phyloP scores from a whole-genome alignment of 1,140 invertebrate genomes.

The Ceratina calcarata region DNA sequence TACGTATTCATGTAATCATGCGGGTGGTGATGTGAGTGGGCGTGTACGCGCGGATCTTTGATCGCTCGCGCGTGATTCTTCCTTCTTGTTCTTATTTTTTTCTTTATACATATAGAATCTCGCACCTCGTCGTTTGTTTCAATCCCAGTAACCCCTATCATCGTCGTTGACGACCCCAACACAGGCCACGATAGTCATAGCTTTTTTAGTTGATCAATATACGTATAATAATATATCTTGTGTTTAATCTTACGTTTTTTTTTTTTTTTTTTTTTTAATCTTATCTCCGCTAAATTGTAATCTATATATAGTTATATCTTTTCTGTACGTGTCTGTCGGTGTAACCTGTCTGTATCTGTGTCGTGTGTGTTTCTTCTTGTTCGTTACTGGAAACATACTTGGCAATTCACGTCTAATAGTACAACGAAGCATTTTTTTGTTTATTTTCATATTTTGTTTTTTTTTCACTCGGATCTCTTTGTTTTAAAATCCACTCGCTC shows the following conservation, averaged over 20 bases:
- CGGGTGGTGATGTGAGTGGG: not conserved
- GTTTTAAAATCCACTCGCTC: not conserved
- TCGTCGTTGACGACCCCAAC: slow-evolving; percentile 36
- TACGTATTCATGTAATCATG: slow-evolving; percentile 28
- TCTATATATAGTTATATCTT: slow-evolving; percentile 67
- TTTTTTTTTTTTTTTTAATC: slow-evolving; percentile 43
- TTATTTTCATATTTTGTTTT: slow-evolving; percentile 11
- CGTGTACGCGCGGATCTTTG: not conserved
- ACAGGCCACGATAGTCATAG: slow-evolving; percentile 77
- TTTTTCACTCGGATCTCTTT: not conserved
- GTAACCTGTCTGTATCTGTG: slow-evolving; percentile 18
- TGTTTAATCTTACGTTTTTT: slow-evolving; percentile 61
- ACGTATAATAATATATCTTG: slow-evolving; percentile 72
- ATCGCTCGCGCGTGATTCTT: slow-evolving; percentile 2
- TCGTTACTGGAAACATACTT: slow-evolving; percentile 79
- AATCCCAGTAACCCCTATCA: slow-evolving; percentile 2
- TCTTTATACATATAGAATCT: slow-evolving; percentile 64
- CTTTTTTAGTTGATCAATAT: slow-evolving; percentile 72
- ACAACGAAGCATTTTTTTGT: slow-evolving; percentile 77
- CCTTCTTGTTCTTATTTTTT: slow-evolving; percentile 3
- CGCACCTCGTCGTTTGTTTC: slow-evolving; percentile 43
- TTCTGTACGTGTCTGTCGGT: slow-evolving; percentile 58
- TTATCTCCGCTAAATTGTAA: slow-evolving; percentile 68
- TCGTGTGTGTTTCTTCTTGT: slow-evolving; percentile 48
- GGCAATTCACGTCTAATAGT: slow-evolving; percentile 80